Evolutionary conservation across 2,797 vertebrate genomes (phyloP).

Genomic region (Phrynocephalus guinanensis): DNA sequence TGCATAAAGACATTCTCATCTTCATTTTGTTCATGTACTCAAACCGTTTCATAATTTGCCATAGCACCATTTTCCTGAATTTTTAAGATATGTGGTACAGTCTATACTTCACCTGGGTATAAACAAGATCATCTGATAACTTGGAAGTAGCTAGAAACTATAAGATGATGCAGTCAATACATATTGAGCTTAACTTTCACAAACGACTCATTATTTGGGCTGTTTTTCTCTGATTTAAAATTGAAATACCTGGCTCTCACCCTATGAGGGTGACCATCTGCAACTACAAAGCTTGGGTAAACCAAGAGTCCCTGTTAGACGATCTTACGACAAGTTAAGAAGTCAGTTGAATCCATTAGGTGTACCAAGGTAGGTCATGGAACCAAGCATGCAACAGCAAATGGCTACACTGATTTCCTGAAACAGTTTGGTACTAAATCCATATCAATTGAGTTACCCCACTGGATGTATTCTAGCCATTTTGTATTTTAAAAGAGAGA

Average conservation of each 20-base stretch:
- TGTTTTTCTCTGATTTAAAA: slow-evolving; percentile 70
- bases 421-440: no score
- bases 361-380: no score
- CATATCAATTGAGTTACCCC: no score
- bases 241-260: slow-evolving; percentile 78
- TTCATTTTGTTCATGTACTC: slow-evolving; percentile 53
- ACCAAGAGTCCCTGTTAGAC: no score
- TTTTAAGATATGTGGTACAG: slow-evolving; percentile 68
- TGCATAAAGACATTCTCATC: slow-evolving; percentile 48
- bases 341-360: not conserved
- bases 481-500: not conserved
- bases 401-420: no score
- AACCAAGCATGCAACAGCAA: no score
- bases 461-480: no score
- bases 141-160: slow-evolving; percentile 79
- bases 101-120: slow-evolving; percentile 68
- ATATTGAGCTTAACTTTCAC: slow-evolving; percentile 77
- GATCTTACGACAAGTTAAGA: not conserved
- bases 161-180: slow-evolving; percentile 81
- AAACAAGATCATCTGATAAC: slow-evolving; percentile 59
- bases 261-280: not conserved
- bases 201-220: slow-evolving; percentile 79
- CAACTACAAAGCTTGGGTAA: no score
- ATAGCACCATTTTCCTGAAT: slow-evolving; percentile 43
- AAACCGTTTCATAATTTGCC: slow-evolving; percentile 59